Evolutionary conservation across 2,888 invertebrate genomes (phyloP).

Genomic region (Chymomyza procnemis): DNA sequence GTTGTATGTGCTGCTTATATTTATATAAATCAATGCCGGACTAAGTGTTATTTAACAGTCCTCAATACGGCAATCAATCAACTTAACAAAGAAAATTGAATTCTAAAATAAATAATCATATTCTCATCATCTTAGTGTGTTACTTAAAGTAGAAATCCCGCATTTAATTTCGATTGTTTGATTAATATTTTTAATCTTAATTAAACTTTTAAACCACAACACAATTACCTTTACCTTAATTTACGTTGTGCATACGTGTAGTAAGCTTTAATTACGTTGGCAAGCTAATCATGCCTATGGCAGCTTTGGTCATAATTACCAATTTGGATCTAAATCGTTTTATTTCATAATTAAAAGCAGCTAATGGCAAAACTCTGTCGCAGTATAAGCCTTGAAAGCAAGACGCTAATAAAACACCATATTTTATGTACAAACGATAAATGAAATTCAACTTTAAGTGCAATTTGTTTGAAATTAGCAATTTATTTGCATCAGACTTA

Average conservation of each 20-base stretch:
- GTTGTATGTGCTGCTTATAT: constrained; percentile 2
- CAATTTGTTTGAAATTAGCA: not conserved
- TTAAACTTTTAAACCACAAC: not conserved
- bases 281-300: not conserved
- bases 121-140: not conserved
- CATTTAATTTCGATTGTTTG: not conserved
- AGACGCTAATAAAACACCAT: constrained; percentile 36
- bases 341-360: not conserved
- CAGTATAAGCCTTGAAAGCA: not conserved
- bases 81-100: not conserved
- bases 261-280: constrained; percentile 18
- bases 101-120: too few relatives aligned
- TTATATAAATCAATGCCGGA: not conserved
- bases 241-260: not conserved
- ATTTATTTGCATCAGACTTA: not conserved
- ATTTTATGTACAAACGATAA: constrained; percentile 12
- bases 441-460: constrained; percentile 4
- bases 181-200: not conserved
- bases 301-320: not conserved
- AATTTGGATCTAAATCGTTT: not conserved
- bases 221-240: not conserved
- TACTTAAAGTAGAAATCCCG: not conserved
- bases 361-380: not conserved
- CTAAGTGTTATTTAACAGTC: not conserved
- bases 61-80: not conserved